These are phyloP conservation scores for Calypte anna DNA, from an alignment of 2,113 vertebrate species.

Conservation along the genomic window DNA sequence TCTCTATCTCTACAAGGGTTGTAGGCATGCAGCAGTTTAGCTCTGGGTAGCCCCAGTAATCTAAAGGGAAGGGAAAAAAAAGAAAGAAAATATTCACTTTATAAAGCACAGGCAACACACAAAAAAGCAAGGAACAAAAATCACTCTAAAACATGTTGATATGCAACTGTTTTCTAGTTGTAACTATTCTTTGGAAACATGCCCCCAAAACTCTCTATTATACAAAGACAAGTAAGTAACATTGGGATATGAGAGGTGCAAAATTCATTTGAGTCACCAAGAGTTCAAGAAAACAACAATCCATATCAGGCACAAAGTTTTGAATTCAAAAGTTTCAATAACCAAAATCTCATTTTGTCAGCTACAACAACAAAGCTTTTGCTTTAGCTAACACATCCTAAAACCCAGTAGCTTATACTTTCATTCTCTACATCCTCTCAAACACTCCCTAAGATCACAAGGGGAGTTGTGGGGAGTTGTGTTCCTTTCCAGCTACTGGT, in stretches of 20 bases:
- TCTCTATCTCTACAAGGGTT: slow-evolving; percentile 93
- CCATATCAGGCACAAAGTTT: neutral
- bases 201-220: neutral
- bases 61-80: slow-evolving; percentile 52
- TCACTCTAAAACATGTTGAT: neutral
- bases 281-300: neutral
- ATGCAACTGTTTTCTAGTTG: neutral
- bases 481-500: neutral
- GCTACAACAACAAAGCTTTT: neutral
- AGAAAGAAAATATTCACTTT: neutral
- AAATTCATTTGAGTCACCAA: neutral
- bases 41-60: slow-evolving; percentile 88
- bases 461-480: neutral
- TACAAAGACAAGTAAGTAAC: neutral
- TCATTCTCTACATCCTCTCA: neutral
- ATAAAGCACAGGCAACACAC: neutral
- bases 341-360: neutral
- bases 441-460: neutral
- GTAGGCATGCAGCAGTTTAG: slow-evolving; percentile 91
- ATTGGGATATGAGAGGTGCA: neutral
- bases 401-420: neutral
- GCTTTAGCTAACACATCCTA: neutral
- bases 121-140: neutral
- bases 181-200: neutral
- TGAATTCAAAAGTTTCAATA: neutral